Evolutionary conservation across 2,797 vertebrate species (phyloP).

Genomic region (Chelonia mydas): DNA sequence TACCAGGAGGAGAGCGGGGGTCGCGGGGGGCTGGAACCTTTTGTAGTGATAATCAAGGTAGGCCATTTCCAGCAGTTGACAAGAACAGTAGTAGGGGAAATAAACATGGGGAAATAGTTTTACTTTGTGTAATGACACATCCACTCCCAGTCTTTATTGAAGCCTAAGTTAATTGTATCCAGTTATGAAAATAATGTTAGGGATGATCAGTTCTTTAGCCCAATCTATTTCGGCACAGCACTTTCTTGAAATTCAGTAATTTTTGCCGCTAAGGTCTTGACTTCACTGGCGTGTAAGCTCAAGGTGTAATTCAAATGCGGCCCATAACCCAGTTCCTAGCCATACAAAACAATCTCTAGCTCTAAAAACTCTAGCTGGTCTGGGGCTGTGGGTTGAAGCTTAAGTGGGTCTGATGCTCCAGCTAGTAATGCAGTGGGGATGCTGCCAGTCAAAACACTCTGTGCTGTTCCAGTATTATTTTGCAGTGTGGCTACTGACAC

Average conservation of each 20-base stretch:
- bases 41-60: no score
- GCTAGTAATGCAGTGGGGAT: background rate
- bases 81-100: no score
- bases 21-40: no score
- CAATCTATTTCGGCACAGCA: background rate
- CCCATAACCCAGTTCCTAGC: background rate
- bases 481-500: background rate
- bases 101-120: no score
- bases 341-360: background rate
- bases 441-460: background rate
- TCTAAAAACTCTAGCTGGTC: background rate
- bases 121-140: no score
- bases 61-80: no score
- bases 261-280: background rate
- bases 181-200: background rate
- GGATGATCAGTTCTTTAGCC: background rate
- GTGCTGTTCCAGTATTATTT: background rate
- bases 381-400: background rate
- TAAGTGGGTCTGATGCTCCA: background rate
- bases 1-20: no score
- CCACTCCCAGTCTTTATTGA: no score
- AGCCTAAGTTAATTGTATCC: no score
- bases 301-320: background rate
- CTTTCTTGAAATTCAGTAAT: background rate
- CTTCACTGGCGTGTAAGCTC: background rate